These are phyloP conservation scores for Meandrusa payeni DNA, from an alignment of 2,888 invertebrate genomes.

Conservation along the genomic window DNA sequence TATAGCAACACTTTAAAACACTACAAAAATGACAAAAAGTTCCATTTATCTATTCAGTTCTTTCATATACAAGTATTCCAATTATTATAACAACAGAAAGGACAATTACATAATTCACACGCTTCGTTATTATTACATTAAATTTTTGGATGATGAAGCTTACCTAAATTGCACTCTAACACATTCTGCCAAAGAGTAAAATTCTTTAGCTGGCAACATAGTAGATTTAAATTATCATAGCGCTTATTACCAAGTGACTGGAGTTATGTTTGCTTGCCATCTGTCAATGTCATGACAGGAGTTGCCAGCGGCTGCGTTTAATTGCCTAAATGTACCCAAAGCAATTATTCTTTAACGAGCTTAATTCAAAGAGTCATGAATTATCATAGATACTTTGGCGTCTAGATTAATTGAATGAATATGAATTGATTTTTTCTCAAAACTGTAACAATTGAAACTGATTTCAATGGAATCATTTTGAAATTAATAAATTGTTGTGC, in stretches of 20 bases:
- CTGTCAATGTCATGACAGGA: conserved; percentile 28
- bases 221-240: conserved; percentile 3
- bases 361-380: conserved; percentile 28
- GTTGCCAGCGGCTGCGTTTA: conserved; percentile 31
- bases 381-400: conserved; percentile 18
- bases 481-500: too few relatives aligned
- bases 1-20: too few relatives aligned
- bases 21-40: too few relatives aligned
- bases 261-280: conserved; percentile 12
- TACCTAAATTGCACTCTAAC: conserved; percentile 16
- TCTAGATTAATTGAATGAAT: conserved; percentile 12
- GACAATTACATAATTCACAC: conserved; percentile 25
- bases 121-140: conserved; percentile 27
- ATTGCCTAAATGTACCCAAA: conserved; percentile 41
- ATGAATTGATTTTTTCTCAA: conserved; percentile 31
- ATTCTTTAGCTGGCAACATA: conserved; percentile 20
- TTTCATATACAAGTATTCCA: not conserved
- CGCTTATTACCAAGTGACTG: conserved; percentile 3
- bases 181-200: conserved; percentile 12
- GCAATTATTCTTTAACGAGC: conserved; percentile 39
- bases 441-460: too few relatives aligned
- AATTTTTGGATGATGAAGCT: not conserved
- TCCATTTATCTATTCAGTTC: too few relatives aligned
- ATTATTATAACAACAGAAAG: conserved; percentile 2
- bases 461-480: too few relatives aligned